phyloP scores from a whole-genome alignment of 92 coral and sea anemone species.

The Diadumene lineata region DNA sequence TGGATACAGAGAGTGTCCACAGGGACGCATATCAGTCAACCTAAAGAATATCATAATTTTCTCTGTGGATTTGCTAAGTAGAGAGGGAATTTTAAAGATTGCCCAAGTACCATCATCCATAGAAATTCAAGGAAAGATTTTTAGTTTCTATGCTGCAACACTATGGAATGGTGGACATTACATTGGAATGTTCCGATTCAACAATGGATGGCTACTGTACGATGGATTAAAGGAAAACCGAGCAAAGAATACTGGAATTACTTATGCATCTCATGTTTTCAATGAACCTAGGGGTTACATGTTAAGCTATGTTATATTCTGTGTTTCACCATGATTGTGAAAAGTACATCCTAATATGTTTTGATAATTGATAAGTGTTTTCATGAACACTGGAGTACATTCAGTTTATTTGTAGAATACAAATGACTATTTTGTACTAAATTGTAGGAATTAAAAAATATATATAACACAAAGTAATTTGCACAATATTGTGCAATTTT shows the following conservation, averaged over 20 bases:
- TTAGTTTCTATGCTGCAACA: conserved; percentile 27
- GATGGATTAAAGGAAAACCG: conserved; percentile 40
- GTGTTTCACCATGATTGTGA: background rate
- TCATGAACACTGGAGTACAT: too few species aligned
- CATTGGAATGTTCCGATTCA: conserved; percentile 26
- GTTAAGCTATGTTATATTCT: conserved; percentile 33
- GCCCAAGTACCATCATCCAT: conserved; percentile 15
- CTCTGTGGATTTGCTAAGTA: conserved; percentile 41
- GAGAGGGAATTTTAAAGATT: conserved; percentile 33
- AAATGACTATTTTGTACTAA: too few species aligned
- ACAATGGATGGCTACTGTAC: conserved; percentile 32
- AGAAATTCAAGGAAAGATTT: conserved; percentile 1
- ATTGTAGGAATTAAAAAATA: too few species aligned
- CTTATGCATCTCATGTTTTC: background rate
- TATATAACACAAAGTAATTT: too few species aligned
- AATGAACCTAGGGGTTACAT: conserved; percentile 29
- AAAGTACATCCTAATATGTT: background rate
- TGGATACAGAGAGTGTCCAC: conserved; percentile 1
- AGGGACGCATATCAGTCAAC: conserved; percentile 7
- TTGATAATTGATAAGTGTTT: background rate
- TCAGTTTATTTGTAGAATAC: too few species aligned
- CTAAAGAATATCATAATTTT: conserved; percentile 19
- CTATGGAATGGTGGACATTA: conserved; percentile 51
- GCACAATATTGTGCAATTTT: too few species aligned
- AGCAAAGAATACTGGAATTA: conserved; percentile 27